Conservation (phyloP, 1,140 invertebrate species). For the Lithobius niger region DNA sequence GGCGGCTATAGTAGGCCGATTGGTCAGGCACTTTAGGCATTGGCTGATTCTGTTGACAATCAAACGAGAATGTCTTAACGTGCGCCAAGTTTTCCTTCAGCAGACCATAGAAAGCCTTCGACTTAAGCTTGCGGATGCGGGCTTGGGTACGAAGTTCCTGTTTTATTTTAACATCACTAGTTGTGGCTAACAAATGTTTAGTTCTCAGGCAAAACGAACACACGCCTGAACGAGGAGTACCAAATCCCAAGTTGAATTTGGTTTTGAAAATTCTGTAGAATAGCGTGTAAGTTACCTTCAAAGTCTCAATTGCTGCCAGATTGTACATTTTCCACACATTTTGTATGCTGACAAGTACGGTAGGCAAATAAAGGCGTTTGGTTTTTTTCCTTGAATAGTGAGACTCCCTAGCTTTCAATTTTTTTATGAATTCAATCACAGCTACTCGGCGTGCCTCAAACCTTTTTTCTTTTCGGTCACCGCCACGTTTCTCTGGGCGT, state of each 20-base stretch:
- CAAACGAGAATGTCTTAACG: not conserved
- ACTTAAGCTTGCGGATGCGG: not conserved
- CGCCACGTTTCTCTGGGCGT: too few relatives aligned
- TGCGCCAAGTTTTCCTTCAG: not conserved
- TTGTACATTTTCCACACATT: not conserved
- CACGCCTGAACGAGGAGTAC: not conserved
- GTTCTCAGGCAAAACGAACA: not conserved
- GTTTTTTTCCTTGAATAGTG: too few relatives aligned
- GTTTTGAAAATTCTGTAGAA: slow-evolving; percentile 3
- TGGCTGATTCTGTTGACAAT: slow-evolving; percentile 5
- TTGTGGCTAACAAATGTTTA: not conserved
- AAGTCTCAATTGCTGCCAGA: not conserved
- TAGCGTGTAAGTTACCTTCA: not conserved
- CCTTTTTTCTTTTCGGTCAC: too few relatives aligned
- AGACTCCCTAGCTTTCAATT: too few relatives aligned
- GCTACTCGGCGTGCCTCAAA: too few relatives aligned
- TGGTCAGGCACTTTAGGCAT: slow-evolving; percentile 4
- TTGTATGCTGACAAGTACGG: too few relatives aligned
- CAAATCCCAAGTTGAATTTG: slow-evolving; percentile 9
- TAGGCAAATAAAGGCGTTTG: too few relatives aligned
- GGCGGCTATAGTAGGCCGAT: slow-evolving; percentile 1
- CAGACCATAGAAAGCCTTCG: not conserved
- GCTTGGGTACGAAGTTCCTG: not conserved
- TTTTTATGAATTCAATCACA: too few relatives aligned
- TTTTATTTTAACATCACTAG: not conserved